Evolutionary conservation across 1,140 invertebrate genomes (phyloP).

Genomic region (Nasonia vitripennis): DNA sequence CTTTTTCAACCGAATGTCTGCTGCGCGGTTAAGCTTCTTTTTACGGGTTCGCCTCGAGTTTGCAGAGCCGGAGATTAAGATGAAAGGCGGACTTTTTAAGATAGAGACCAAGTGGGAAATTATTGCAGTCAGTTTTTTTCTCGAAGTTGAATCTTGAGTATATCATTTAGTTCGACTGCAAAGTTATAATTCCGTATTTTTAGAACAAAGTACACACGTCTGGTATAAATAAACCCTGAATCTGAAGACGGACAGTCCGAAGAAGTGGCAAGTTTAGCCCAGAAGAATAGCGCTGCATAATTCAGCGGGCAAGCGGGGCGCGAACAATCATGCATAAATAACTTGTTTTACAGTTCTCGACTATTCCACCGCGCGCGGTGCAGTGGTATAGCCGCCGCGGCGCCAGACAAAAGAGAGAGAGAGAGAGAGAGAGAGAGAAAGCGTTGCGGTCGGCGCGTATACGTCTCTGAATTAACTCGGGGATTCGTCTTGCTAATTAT

Average conservation of each 20-base stretch:
- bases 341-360: slow-evolving; percentile 48
- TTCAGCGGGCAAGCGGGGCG: slow-evolving; percentile 27
- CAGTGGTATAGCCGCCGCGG: neutral
- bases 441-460: slow-evolving; percentile 23
- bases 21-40: too few species aligned
- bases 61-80: too few species aligned
- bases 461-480: slow-evolving; percentile 47
- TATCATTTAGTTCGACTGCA: too few species aligned
- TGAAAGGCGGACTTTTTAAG: too few species aligned
- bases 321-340: slow-evolving; percentile 51
- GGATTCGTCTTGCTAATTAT: slow-evolving; percentile 49
- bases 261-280: slow-evolving; percentile 24
- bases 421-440: neutral
- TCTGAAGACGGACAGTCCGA: neutral
- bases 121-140: too few species aligned
- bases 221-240: too few species aligned
- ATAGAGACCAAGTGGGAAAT: too few species aligned
- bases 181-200: too few species aligned
- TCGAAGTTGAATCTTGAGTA: too few species aligned
- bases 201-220: too few species aligned
- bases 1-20: neutral
- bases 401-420: slow-evolving; percentile 19
- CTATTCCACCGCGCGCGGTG: slow-evolving; percentile 1
- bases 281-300: slow-evolving; percentile 25
- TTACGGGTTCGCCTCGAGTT: too few species aligned